Evolutionary conservation across 2,888 invertebrate species (phyloP), one percentile per base, ranked within the genome.

Genomic region (Operophtera brumata): DNA sequence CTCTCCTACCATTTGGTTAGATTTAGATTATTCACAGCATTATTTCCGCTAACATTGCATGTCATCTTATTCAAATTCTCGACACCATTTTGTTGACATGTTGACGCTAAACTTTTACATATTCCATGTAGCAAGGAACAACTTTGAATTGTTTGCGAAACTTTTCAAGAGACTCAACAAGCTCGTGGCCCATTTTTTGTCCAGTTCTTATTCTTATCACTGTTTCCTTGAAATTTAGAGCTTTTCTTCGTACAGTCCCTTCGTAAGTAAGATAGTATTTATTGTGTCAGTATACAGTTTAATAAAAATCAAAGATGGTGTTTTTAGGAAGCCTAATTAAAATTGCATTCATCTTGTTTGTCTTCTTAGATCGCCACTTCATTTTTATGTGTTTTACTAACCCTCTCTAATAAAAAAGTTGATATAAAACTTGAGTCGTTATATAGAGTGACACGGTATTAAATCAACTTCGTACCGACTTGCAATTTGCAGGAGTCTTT

Each of bases 401-500:
- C 4, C 2, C 4, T 20, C 20, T 20, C 4, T 3, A 20, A 20
- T 20, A 20, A 3, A 20, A 20, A 20, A 20, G 20, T 20, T 2
- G 4, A 20, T 20, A 20, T 20, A 20, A 20, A 20, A 20, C 9
- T 30, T 30, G 25, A 44, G n/a, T 39, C 34, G 44, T 39, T 37
- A 42, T 9, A 10, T 26, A 40, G 26, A 43, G 28, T 30, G 47
- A 48, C 39, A 40, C 42, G 20, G 41, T 35, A 44, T 56, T 50
- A 47, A 30, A 54, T 39, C 35, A 62, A 57, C 57, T 60, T 57
- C 42, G 58, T 30, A 47, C 47, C 47, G 44, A 42, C 53, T 42
- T 32, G 55, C 47, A 60, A 56, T 59, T 59, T 60, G 54, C 58
- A 54, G 51, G 51, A 55, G 47, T 56, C 54, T 32, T 12, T 28